A percentile compares a stretch with the other conserved stretches of the same genome.
Evolutionary conservation across 2,888 invertebrate genomes (phyloP).

Genomic region (Empis livida): DNA sequence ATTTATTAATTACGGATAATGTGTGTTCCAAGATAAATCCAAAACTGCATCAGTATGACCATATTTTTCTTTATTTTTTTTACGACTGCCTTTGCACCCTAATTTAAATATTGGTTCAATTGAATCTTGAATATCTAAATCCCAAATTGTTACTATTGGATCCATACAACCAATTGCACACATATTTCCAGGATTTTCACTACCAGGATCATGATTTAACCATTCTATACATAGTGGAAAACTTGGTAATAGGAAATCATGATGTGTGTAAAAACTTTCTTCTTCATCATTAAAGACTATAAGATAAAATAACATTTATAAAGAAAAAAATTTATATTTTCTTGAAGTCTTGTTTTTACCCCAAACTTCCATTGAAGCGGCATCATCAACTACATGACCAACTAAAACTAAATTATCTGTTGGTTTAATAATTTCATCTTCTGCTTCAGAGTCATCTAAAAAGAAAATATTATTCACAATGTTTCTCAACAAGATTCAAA

Average conservation of each 20-base stretch:
- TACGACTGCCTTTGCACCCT: slow-evolving; percentile 59
- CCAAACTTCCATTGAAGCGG: slow-evolving; percentile 77
- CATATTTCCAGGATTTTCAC: slow-evolving; percentile 63
- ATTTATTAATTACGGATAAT: slow-evolving; percentile 42
- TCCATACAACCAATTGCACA: slow-evolving; percentile 90
- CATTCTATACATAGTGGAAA: slow-evolving; percentile 89
- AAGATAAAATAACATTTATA: slow-evolving; percentile 22
- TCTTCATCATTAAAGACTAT: slow-evolving; percentile 81
- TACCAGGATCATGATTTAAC: slow-evolving; percentile 73
- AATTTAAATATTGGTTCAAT: slow-evolving; percentile 78
- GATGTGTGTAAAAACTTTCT: slow-evolving; percentile 84
- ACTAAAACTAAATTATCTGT: slow-evolving; percentile 80
- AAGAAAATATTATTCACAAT: background rate
- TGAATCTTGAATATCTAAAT: slow-evolving; percentile 84
- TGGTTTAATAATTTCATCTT: slow-evolving; percentile 78
- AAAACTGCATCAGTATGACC: slow-evolving; percentile 88
- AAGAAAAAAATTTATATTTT: background rate
- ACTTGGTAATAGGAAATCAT: slow-evolving; percentile 79
- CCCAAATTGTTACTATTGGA: slow-evolving; percentile 92
- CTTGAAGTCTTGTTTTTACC: slow-evolving; percentile 43
- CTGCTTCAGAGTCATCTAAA: slow-evolving; percentile 56
- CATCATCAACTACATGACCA: slow-evolving; percentile 77
- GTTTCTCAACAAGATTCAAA: too few relatives aligned
- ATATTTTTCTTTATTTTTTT: slow-evolving; percentile 50
- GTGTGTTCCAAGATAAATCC: slow-evolving; percentile 80